Conservation (phyloP, 2,113 vertebrate species). For the Petromus typicus region DNA sequence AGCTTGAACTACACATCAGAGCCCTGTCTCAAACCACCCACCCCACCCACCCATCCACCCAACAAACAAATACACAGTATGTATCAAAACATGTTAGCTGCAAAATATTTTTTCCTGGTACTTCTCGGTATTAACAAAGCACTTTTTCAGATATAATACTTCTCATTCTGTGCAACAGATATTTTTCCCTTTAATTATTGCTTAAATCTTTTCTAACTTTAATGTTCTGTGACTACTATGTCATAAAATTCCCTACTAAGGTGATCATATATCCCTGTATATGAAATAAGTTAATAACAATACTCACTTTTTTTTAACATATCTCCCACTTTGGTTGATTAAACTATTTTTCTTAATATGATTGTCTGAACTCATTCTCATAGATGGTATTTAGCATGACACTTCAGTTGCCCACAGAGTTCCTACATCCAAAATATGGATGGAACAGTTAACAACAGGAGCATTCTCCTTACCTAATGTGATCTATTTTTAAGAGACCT, state of each 20-base stretch:
- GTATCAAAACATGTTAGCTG: neutral
- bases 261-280: rapidly evolving
- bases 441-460: rapidly evolving
- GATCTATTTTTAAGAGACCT: neutral
- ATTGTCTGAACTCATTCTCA: neutral
- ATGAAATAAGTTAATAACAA: neutral
- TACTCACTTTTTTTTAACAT: neutral
- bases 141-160: neutral
- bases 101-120: neutral
- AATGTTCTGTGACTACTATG: neutral
- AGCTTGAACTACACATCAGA: neutral
- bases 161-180: neutral
- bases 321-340: neutral
- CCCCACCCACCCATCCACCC: neutral
- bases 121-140: neutral
- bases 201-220: neutral
- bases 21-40: neutral
- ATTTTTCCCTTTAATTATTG: neutral
- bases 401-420: neutral
- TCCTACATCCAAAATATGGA: neutral
- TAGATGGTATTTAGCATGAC: rapidly evolving
- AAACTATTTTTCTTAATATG: neutral
- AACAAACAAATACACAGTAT: neutral
- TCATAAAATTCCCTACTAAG: neutral
- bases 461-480: neutral